These are phyloP conservation scores for Drymonia ruficornis DNA, from an alignment of 2,888 invertebrate species.

Conservation along the genomic window DNA sequence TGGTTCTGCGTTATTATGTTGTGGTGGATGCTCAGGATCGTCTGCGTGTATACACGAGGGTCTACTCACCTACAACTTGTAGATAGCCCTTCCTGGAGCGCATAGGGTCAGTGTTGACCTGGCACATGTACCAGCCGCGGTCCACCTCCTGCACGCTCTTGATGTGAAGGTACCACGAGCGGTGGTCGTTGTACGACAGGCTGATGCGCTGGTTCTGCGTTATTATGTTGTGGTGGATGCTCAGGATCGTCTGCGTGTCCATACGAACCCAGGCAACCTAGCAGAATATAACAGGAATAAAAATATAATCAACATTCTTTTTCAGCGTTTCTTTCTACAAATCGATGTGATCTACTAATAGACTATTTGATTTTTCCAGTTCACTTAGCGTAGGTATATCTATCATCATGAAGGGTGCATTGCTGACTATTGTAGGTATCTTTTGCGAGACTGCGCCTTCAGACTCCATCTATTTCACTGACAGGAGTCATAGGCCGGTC, in stretches of 20 bases:
- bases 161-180: constrained; percentile 96
- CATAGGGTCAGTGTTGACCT: constrained; percentile 97
- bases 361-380: too few relatives aligned
- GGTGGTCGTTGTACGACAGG: constrained; percentile 94
- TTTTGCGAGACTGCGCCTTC: too few relatives aligned
- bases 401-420: too few relatives aligned
- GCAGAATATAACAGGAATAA: constrained; percentile 6
- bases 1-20: constrained; percentile 96
- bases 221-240: constrained; percentile 96
- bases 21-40: constrained; percentile 95
- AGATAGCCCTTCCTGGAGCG: constrained; percentile 94
- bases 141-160: constrained; percentile 94
- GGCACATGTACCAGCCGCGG: constrained; percentile 96
- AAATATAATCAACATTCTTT: too few relatives aligned
- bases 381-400: too few relatives aligned
- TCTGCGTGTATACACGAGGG: constrained; percentile 96
- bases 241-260: constrained; percentile 96
- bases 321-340: too few relatives aligned
- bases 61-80: too few relatives aligned
- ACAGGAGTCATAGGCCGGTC: too few relatives aligned
- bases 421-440: too few relatives aligned
- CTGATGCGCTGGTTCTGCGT: constrained; percentile 95
- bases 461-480: too few relatives aligned
- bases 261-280: constrained; percentile 97
- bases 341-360: too few relatives aligned